phyloP scores from a whole-genome alignment of 2,888 invertebrate species.

The Mythimna albipuncta region DNA sequence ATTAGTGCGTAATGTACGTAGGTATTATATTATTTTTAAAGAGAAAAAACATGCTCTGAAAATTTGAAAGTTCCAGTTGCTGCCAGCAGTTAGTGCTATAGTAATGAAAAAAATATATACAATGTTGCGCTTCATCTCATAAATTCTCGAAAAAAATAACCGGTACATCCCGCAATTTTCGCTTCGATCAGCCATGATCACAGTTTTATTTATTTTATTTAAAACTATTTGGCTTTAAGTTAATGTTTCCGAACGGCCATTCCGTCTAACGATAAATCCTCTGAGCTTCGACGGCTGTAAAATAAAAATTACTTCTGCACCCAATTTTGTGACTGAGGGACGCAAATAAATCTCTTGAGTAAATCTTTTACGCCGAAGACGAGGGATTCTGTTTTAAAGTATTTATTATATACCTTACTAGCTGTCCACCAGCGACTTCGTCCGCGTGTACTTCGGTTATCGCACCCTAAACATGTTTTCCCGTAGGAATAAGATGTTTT shows the following conservation, averaged over 20 bases:
- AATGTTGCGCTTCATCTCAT: background rate
- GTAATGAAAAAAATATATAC: too few species aligned
- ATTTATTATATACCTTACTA: background rate
- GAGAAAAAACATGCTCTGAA: too few species aligned
- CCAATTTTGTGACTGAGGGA: slow-evolving; percentile 17
- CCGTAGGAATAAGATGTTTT: too few species aligned
- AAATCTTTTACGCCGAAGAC: slow-evolving; percentile 28
- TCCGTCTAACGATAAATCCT: slow-evolving; percentile 34
- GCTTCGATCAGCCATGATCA: background rate
- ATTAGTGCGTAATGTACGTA: too few species aligned
- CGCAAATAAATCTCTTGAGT: slow-evolving; percentile 35
- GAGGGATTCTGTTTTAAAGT: background rate
- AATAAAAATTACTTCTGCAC: slow-evolving; percentile 42
- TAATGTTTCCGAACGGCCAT: slow-evolving; percentile 13
- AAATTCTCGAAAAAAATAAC: background rate
- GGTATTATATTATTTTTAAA: too few species aligned
- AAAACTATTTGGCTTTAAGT: slow-evolving; percentile 18
- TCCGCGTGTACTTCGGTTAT: too few species aligned
- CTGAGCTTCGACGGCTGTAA: slow-evolving; percentile 28
- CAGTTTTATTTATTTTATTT: slow-evolving; percentile 14
- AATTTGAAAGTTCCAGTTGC: too few species aligned
- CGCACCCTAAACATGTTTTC: too few species aligned
- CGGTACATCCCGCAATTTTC: background rate
- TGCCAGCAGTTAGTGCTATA: too few species aligned
- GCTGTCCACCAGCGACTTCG: too few species aligned